Base-by-base conservation (phyloP, 2,888 invertebrate genomes). In the Euplagia quadripunctaria region DNA sequence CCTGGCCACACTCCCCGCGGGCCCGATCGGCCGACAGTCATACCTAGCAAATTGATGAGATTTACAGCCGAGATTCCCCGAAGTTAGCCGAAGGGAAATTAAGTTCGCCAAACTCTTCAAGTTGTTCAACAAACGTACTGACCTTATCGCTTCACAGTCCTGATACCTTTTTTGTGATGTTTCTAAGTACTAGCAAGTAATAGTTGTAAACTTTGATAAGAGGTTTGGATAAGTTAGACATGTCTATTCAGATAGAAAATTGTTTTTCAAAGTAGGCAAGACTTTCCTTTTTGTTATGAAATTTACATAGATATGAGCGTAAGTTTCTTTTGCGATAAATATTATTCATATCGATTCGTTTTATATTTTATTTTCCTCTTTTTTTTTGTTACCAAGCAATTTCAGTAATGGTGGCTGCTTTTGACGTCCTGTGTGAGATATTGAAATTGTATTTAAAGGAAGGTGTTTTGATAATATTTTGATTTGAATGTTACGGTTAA, bases 51-150 rank as follows among this genome's bases (percentile, higher is more conserved):
- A 93, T 93, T 94, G 93, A 93, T 92, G 91, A 93, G 93, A 94
- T 94, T 94, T 92, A 90, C 92, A 90, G 87, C 82, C 85, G 88
- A 93, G 93, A 94, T 93, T 91, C 89, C 89, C 85, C 83, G 82
- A 93, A 93, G 92, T 94, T 94, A 91, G 89, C 90, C 88, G 85
- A 92, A 92, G 90, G 92, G 92, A 94, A 94, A 94, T 94, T 93
- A 93, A 91, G 91, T 94, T 94, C 87, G 85, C 82, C 74, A 85
- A 93, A 94, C 89, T 83, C 92, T 92, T 88, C 83, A 85, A 89
- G 89, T 92, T 90, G 89, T 89, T 90, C 88, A 77, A 81, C 82
- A 85, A 84, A 79, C 86, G 84, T 85, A 84, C 85, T 84, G 84
- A 85, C 90, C 89, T 92, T 92, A 92, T 91, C 91, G 87, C 82